phyloP scores from a whole-genome alignment of 2,888 invertebrate genomes.

The Trachelus iudaicus region DNA sequence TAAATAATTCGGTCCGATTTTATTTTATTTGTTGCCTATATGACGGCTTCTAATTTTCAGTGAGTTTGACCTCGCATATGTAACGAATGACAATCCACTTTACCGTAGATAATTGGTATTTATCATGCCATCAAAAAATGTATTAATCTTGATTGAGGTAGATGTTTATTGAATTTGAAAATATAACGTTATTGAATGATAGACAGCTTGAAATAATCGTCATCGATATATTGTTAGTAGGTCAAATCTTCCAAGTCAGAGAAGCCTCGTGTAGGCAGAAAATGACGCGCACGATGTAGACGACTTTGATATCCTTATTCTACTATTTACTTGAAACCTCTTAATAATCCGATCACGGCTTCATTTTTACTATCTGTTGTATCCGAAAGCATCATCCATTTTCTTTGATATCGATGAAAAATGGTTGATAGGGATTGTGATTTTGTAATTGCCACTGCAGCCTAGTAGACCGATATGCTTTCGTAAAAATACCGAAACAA shows the following conservation, averaged over 20 bases:
- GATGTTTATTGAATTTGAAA: neutral
- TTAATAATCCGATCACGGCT: neutral
- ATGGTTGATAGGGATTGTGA: neutral
- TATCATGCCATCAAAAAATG: neutral
- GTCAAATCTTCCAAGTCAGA: neutral
- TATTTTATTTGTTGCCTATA: neutral
- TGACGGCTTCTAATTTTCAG: neutral
- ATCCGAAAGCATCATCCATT: neutral
- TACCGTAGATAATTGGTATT: neutral
- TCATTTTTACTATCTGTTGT: neutral
- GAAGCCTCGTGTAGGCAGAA: neutral
- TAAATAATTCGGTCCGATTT: neutral
- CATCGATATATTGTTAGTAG: neutral
- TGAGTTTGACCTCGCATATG: neutral
- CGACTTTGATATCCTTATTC: neutral
- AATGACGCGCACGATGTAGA: neutral
- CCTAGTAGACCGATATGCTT: neutral
- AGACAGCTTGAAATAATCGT: neutral
- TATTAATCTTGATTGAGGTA: neutral
- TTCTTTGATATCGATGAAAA: neutral
- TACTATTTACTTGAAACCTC: neutral
- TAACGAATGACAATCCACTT: neutral
- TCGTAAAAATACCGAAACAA: neutral
- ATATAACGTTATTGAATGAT: neutral
- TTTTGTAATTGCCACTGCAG: neutral